phyloP scores from a whole-genome alignment of 2,113 vertebrate species.

The Cyprinodon variegatus region DNA sequence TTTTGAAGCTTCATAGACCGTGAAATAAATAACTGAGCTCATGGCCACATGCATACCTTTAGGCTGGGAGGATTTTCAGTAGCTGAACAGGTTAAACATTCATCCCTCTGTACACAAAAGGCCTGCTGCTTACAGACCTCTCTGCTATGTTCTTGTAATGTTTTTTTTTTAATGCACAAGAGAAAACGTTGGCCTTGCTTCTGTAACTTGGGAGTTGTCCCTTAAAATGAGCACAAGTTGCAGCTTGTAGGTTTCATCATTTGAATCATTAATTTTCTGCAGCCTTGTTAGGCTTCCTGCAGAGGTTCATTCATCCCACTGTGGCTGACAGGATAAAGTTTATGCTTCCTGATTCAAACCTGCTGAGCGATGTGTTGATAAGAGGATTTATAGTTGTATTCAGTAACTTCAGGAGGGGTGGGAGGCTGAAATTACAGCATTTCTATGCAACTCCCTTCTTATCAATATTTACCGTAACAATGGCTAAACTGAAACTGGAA shows the following conservation, averaged over 20 bases:
- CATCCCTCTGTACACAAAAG: constrained; percentile 58
- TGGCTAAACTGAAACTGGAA: neutral
- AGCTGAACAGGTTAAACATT: constrained; percentile 68
- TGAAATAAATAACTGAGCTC: constrained; percentile 8
- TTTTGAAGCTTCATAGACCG: neutral
- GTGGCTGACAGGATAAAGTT: constrained; percentile 34
- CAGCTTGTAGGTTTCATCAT: constrained; percentile 22
- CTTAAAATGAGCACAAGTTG: constrained; percentile 30
- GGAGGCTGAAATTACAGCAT: neutral
- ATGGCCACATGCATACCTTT: constrained; percentile 19
- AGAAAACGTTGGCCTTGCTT: neutral
- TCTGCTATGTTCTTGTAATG: constrained; percentile 1
- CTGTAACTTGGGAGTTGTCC: constrained; percentile 48
- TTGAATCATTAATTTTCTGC: neutral
- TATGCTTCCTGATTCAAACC: constrained; percentile 40
- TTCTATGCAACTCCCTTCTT: neutral
- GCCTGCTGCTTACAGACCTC: constrained; percentile 17
- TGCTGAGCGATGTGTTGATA: constrained; percentile 30
- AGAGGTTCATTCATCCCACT: neutral
- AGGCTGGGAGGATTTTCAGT: constrained; percentile 27
- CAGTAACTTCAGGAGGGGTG: neutral
- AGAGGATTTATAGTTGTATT: constrained; percentile 33
- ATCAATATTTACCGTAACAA: neutral
- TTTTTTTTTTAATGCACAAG: neutral
- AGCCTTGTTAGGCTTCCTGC: neutral